A percentile compares a stretch with the other conserved stretches of the same genome.
phyloP scores from a whole-genome alignment of 2,888 invertebrate species.

The Melinopterus prodromus region DNA sequence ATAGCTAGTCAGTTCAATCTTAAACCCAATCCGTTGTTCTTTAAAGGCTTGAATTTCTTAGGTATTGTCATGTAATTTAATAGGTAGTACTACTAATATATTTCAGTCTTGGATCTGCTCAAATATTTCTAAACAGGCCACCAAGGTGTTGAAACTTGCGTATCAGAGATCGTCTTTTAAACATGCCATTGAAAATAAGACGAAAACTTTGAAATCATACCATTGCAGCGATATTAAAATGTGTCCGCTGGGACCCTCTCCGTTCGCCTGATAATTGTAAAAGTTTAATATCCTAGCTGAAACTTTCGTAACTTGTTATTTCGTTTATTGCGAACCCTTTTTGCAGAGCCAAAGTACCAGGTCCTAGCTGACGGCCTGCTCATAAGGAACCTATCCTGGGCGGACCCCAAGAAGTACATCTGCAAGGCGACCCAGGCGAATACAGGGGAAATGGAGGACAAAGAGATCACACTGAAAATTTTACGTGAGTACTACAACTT shows the following conservation, averaged over 20 bases:
- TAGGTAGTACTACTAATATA: too few relatives aligned
- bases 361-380: constrained; percentile 65
- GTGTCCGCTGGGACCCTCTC: background rate
- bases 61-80: too few relatives aligned
- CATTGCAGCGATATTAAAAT: background rate
- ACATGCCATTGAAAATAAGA: background rate
- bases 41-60: too few relatives aligned
- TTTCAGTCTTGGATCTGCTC: too few relatives aligned
- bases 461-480: constrained; percentile 66
- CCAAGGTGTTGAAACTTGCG: too few relatives aligned
- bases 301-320: background rate
- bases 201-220: background rate
- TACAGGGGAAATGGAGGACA: constrained; percentile 64
- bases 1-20: too few relatives aligned
- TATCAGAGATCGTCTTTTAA: background rate
- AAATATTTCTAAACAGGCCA: too few relatives aligned
- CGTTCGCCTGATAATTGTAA: background rate
- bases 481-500: constrained; percentile 64
- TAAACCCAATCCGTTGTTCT: too few relatives aligned
- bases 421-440: constrained; percentile 66
- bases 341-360: constrained; percentile 59
- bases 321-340: background rate
- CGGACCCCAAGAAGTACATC: constrained; percentile 66
- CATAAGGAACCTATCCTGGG: constrained; percentile 65
- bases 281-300: background rate